Percentiles rank a stretch among this genome's conserved stretches.
Evolutionary conservation across 2,888 invertebrate genomes (phyloP).

Genomic region (Diplolepis rosae): DNA sequence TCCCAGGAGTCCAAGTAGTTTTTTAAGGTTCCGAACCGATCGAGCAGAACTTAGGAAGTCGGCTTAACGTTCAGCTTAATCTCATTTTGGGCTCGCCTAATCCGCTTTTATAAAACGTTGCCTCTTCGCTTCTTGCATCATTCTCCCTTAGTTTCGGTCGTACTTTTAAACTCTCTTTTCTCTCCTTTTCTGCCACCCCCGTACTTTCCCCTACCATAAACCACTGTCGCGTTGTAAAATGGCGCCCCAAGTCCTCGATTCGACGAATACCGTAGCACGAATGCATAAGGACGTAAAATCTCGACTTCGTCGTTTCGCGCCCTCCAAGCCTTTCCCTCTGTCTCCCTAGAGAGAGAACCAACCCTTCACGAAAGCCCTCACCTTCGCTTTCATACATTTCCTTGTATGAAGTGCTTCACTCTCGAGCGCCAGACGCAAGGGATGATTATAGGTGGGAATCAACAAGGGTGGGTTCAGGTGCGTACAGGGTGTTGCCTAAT

Average conservation of each 20-base stretch:
- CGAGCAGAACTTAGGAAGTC: constrained; percentile 61
- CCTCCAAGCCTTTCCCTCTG: constrained; percentile 37
- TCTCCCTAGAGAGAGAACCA: constrained; percentile 49
- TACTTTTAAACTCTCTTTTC: constrained; percentile 3
- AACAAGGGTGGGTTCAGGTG: constrained; percentile 26
- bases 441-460: neutral
- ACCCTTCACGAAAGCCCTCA: constrained; percentile 26
- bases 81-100: constrained; percentile 64
- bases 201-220: neutral
- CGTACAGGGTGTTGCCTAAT: constrained; percentile 27
- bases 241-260: constrained; percentile 26
- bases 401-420: constrained; percentile 35
- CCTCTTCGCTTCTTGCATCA: neutral
- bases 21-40: constrained; percentile 58
- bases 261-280: constrained; percentile 13
- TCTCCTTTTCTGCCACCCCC: neutral
- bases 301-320: constrained; percentile 45
- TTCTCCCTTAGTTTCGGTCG: neutral
- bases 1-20: constrained; percentile 28
- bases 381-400: constrained; percentile 9
- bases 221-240: constrained; percentile 7
- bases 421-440: constrained; percentile 36
- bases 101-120: constrained; percentile 59
- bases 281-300: constrained; percentile 26
- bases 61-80: constrained; percentile 64